Base-by-base conservation (phyloP, 2,888 invertebrate species). In the Gonocerus acuteangulatus region DNA sequence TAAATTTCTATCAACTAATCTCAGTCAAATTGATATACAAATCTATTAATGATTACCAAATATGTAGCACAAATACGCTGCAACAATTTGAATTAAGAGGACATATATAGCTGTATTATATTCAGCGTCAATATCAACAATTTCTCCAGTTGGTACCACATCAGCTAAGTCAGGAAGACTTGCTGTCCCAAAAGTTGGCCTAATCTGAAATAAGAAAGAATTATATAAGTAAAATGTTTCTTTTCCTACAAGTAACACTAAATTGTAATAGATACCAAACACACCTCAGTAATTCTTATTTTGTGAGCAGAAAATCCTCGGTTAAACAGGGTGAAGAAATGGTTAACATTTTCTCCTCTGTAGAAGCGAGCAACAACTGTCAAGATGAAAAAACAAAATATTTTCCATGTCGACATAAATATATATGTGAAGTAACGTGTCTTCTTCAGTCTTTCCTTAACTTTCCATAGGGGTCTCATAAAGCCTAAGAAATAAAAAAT, bases 321-420 rank as follows among this genome's bases (percentile, higher is more conserved):
- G 27, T 83, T 82, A 68, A 89, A 84, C 69, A 87, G 79, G 56
- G 81, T 79, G 72, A 92, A 92, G 65, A 92, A 80, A 74, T 87
- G 85, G 1, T 82, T 81, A 0, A 89, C 82, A 65, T 85, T 86
- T 58, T 88, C 86, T 13, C 87, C 88, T 62, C 84, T 85, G 62
- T 87, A 76, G 77, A 88, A 82, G 27, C 87, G 77, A 63, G 87
- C 84, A 39, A 89, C 76, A 13, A 91, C 71, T 63, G 88, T 82
- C 60, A 86, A 81, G 69, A 88, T 77, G 62, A 94, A 78, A 72
- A 95, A 94, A 39, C 87, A 75, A 7, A 83, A 65, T 60, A 94
- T 88, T 77, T 96, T 96, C 95, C 95, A 95, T 0, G 90, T 74
- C 0, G 95, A 90, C 57, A 95, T 81, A 71, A 93, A 89, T 70